These are phyloP conservation scores for Hypomecis punctinalis DNA, from an alignment of 2,888 invertebrate genomes.

Conservation along the genomic window DNA sequence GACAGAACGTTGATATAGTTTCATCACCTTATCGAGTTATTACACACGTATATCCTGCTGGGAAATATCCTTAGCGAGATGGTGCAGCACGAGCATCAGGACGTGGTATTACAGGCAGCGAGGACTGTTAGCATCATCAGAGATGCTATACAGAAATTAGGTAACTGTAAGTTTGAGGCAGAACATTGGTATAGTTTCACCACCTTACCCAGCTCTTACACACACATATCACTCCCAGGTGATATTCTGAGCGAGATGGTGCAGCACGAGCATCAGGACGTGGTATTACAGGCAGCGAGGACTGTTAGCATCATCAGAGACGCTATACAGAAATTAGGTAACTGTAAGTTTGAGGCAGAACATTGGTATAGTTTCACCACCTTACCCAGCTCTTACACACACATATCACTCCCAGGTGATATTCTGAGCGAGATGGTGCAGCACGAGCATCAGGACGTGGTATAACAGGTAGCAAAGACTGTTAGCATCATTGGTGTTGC, in stretches of 20 bases:
- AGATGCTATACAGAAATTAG: conserved; percentile 78
- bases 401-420: no score
- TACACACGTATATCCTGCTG: conserved; percentile 86
- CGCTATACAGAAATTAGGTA: conserved; percentile 69
- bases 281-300: conserved; percentile 89
- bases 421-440: conserved; percentile 86
- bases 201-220: no score
- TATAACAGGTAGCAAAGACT: conserved; percentile 88
- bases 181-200: no score
- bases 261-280: conserved; percentile 86
- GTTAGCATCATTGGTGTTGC: conserved; percentile 89
- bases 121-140: conserved; percentile 89
- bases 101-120: conserved; percentile 89
- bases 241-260: conserved; percentile 86
- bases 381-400: no score
- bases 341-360: no score
- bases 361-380: no score
- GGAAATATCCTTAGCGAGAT: conserved; percentile 85
- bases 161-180: no score
- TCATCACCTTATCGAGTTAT: conserved; percentile 84
- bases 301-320: conserved; percentile 89
- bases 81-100: conserved; percentile 86
- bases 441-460: conserved; percentile 86
- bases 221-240: no score
- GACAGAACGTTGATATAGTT: conserved; percentile 47